Conservation (phyloP, 2,113 vertebrate species). For the Nanger granti region DNA sequence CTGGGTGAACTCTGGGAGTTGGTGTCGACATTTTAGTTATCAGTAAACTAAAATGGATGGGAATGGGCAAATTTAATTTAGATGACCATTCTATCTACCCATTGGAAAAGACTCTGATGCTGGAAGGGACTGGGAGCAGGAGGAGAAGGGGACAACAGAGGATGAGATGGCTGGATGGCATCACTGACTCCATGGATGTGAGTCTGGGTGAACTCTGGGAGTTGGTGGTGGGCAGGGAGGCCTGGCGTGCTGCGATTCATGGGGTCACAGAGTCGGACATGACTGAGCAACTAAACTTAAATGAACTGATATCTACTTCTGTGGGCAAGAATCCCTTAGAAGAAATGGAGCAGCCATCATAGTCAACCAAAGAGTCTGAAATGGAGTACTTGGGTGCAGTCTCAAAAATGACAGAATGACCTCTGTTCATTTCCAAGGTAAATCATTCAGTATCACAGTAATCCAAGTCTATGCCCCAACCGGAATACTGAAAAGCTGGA, state of each 20-base stretch:
- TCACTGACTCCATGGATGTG: no score
- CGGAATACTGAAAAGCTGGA: not conserved
- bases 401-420: not conserved
- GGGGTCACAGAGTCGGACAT: fast-evolving
- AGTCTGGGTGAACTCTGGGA: no score
- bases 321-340: not conserved
- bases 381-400: not conserved
- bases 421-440: not conserved
- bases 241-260: no score
- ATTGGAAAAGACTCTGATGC: no score
- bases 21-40: not conserved
- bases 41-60: not conserved
- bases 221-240: no score
- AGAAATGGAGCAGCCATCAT: not conserved
- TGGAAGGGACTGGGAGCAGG: no score
- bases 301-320: not conserved
- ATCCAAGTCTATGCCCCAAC: not conserved
- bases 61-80: not conserved
- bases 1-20: no score
- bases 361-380: not conserved
- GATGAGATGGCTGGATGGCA: no score
- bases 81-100: not conserved
- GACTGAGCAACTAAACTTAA: no score
- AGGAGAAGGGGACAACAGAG: no score
- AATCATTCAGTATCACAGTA: not conserved